Evolutionary conservation across 1,140 invertebrate genomes (phyloP), one percentile per base, ranked within the genome.

Genomic region (Piezodorus guildinii): DNA sequence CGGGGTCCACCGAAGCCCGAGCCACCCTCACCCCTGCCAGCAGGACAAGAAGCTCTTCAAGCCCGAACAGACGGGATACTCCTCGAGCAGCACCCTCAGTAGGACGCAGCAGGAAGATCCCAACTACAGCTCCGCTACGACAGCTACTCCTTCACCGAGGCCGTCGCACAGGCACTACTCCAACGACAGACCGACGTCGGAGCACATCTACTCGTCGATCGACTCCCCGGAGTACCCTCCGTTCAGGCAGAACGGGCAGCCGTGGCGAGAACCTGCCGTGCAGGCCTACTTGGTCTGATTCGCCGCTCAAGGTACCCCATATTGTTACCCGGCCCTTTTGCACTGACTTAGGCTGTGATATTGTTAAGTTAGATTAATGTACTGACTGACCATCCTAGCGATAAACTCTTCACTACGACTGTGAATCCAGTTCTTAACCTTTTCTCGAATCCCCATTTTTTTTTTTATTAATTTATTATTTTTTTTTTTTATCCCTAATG

Each of bases 121-220:
- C 15, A 81, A 82, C 68, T 82, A 82, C 66, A 81, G 80, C 12
- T 81, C 80, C 23, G 80, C 81, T 27, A 82, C 81, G 58, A 83
- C 81, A 4, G 81, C 81, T 61, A 82, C 81, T 1, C 81, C 82
- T 21, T 82, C 79, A 71, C 84, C 78, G 34, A 77, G 78, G 67
- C 83, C 82, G 14, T 77, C 77, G 23, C 77, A 80, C 73, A 75
- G 82, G 70, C 78, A 78, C 60, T 78, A 78, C 68, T 72, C 76
- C 54, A 76, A 77, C 43, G 75, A 77, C 69, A 73, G 86, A 68
- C 87, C 87, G 23, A 81, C 87, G 44, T 88, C 87, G 63, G 88
- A 90, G 76, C 88, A 90, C 74, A 90, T 91, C 70, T 91, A 91
- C 72, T 90, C 87, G 30, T 88, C 86, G 69, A 90, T 91, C 74